These are phyloP conservation scores for Callaeas wilsoni DNA, from an alignment of 2,113 vertebrate genomes.

Conservation along the genomic window DNA sequence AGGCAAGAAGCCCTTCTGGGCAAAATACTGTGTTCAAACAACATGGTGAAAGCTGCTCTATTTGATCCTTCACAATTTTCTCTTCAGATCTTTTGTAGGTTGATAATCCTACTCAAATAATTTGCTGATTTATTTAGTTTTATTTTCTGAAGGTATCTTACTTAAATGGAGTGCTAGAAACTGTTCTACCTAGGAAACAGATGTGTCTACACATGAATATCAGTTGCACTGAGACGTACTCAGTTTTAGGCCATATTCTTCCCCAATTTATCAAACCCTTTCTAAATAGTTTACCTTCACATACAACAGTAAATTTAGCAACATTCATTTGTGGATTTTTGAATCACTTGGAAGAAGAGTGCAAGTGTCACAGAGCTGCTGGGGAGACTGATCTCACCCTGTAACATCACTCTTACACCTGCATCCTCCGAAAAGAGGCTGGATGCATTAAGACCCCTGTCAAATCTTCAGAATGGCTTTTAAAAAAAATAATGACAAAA, in stretches of 20 bases:
- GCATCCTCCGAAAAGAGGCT: not conserved
- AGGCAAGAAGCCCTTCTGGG: not conserved
- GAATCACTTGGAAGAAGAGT: not conserved
- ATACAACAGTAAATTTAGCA: not conserved
- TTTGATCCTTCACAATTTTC: not conserved
- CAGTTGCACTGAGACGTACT: not conserved
- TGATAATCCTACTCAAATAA: not conserved
- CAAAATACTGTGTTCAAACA: not conserved
- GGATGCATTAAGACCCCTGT: not conserved
- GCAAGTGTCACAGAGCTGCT: not conserved
- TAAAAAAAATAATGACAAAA: not conserved
- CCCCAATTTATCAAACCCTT: not conserved
- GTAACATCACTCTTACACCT: rapidly evolving
- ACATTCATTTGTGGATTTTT: not conserved
- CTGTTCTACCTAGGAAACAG: not conserved
- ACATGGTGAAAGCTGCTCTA: not conserved
- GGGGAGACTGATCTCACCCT: not conserved
- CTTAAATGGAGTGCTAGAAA: not conserved
- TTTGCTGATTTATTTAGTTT: not conserved
- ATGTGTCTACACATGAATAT: not conserved
- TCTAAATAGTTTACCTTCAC: not conserved
- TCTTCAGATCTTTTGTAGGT: not conserved
- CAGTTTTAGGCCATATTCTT: not conserved
- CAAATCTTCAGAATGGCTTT: not conserved
- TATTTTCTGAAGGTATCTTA: not conserved